phyloP scores from a whole-genome alignment of 2,888 invertebrate species.

The Hipparchia semele region DNA sequence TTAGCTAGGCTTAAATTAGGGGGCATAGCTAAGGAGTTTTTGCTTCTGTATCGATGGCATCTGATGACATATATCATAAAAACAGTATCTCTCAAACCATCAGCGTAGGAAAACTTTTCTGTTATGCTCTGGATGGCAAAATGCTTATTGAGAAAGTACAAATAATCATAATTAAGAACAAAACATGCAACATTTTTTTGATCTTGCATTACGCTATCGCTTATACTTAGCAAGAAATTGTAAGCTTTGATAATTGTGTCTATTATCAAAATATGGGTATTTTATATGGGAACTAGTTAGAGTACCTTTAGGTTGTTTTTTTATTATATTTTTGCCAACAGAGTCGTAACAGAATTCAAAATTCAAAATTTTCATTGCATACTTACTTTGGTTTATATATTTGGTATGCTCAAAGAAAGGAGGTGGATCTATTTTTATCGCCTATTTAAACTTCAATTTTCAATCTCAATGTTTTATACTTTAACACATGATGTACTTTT shows the following conservation, averaged over 20 bases:
- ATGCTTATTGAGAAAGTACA: slow-evolving; percentile 35
- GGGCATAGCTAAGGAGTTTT: background rate
- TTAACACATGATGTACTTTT: slow-evolving; percentile 12
- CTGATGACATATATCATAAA: background rate
- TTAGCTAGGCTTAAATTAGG: background rate
- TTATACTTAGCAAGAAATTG: slow-evolving; percentile 9
- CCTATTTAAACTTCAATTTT: slow-evolving; percentile 26
- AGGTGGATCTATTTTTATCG: slow-evolving; percentile 61
- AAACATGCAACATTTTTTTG: background rate
- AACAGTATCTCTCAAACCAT: slow-evolving; percentile 53
- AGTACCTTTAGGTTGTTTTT: background rate
- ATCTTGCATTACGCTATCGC: slow-evolving; percentile 8
- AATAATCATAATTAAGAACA: background rate
- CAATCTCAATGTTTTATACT: slow-evolving; percentile 12
- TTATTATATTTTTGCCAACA: slow-evolving; percentile 61
- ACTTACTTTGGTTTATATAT: slow-evolving; percentile 64
- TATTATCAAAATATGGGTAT: slow-evolving; percentile 1
- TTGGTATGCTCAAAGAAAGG: slow-evolving; percentile 78
- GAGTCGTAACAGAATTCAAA: slow-evolving; percentile 71
- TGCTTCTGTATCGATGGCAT: background rate
- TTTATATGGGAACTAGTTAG: background rate
- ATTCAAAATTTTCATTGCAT: slow-evolving; percentile 69
- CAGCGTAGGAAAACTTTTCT: slow-evolving; percentile 61
- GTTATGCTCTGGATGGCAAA: slow-evolving; percentile 76
- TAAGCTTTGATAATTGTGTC: slow-evolving; percentile 5